Evolutionary conservation across 2,797 vertebrate genomes (phyloP).

Genomic region (Hybognathus amarus): DNA sequence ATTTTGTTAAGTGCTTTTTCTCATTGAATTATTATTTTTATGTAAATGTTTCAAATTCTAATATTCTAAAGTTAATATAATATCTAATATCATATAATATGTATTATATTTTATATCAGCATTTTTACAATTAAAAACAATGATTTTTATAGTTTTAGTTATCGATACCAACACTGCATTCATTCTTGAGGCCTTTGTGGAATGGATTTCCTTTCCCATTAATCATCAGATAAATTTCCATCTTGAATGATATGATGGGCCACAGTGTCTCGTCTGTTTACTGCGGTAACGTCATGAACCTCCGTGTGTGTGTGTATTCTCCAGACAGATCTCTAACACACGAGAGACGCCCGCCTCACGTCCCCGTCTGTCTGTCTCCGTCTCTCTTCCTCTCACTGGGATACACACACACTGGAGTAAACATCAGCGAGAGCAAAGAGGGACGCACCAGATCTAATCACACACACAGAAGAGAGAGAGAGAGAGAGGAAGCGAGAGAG

Average conservation of each 20-base stretch:
- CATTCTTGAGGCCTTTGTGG: background rate
- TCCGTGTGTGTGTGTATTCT: constrained; percentile 13
- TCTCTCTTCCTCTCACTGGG: background rate
- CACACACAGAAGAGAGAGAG: background rate
- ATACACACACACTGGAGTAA: background rate
- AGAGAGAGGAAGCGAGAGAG: background rate
- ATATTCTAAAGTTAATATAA: no score
- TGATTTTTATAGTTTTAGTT: background rate
- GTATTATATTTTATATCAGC: background rate
- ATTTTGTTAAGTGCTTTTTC: no score
- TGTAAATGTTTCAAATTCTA: background rate
- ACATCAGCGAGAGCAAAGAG: constrained; percentile 1
- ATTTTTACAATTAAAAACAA: background rate
- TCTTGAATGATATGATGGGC: background rate
- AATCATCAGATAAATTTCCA: background rate
- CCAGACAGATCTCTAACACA: background rate
- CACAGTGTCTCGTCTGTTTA: background rate
- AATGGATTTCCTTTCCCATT: background rate
- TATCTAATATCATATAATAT: background rate
- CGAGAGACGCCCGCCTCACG: background rate
- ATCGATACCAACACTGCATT: background rate
- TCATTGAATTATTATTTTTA: background rate
- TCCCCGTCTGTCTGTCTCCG: background rate
- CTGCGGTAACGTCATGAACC: background rate
- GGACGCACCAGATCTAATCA: constrained; percentile 37